Evolutionary conservation across 1,140 invertebrate genomes (phyloP), one percentile per base, ranked within the genome.

Genomic region (Papilio polyxenes): DNA sequence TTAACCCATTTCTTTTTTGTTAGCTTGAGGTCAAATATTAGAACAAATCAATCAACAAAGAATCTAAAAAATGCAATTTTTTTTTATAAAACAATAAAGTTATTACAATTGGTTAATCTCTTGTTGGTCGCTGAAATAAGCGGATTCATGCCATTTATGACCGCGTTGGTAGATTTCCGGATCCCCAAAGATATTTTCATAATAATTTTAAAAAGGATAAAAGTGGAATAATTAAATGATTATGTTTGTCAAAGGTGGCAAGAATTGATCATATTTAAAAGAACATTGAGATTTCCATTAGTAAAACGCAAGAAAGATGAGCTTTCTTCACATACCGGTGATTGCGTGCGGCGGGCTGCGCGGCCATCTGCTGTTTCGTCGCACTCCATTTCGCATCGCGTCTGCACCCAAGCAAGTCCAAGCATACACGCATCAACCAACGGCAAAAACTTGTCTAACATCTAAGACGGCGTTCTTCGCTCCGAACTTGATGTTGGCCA

Each of bases 311-410:
- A 84, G 79, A 84, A 76, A 87, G 87, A 87, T 84, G 87, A 89
- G 87, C 88, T 92, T 92, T 92, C 91, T 90, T 91, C 91, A 87
- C 92, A 93, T 93, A 90, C 92, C 90, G 83, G 69, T 49, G 77
- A 77, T 92, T 88, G 92, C 91, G 91, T 88, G 89, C 86, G 85
- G 83, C 84, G 80, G 84, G 76, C 59, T 81, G 23, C 62, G 31
- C 65, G 65, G 65, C 31, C 13, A 37, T 72, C 65, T 72, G 23
- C 81, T 53, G 85, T 84, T 86, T 78, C 87, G 91, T 91, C 85
- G 86, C 91, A 92, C 88, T 90, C 89, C 90, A 93, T 85, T 92
- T 91, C 88, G 85, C 89, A 76, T 87, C 84, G 87, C 85, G 83
- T 83, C 84, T 88, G 85, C 81, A 83, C 81, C 69, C 83, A 81